A percentile compares a stretch with the other conserved stretches of the same genome.
phyloP scores from a whole-genome alignment of 2,113 vertebrate genomes.

The Anoplopoma fimbria region DNA sequence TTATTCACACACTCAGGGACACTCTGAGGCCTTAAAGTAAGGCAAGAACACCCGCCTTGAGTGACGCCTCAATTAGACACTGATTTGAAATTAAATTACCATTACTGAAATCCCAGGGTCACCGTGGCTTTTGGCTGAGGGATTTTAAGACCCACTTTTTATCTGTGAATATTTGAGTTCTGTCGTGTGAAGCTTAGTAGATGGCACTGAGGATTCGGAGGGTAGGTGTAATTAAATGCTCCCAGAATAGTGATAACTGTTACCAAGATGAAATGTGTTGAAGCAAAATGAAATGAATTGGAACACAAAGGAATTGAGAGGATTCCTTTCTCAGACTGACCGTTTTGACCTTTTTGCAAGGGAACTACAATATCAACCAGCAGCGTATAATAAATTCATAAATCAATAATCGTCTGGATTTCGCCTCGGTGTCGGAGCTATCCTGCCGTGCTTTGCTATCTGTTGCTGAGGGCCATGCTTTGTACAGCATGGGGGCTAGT shows the following conservation, averaged over 20 bases:
- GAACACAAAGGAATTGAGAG: not conserved
- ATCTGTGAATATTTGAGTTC: constrained; percentile 48
- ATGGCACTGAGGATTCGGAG: constrained; percentile 2
- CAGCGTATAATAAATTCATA: constrained; percentile 11
- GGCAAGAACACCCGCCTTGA: constrained; percentile 27
- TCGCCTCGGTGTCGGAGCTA: not conserved
- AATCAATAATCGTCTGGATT: constrained; percentile 46
- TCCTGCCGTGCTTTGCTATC: constrained; percentile 32
- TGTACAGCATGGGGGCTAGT: constrained; percentile 10
- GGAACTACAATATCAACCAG: not conserved
- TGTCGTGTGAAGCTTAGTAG: constrained; percentile 43
- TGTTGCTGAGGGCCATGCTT: constrained; percentile 47
- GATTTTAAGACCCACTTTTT: constrained; percentile 70
- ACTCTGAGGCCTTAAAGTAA: constrained; percentile 51
- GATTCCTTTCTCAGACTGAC: constrained; percentile 4
- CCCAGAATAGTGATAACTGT: constrained; percentile 37
- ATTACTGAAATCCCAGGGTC: constrained; percentile 61
- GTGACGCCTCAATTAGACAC: constrained; percentile 62
- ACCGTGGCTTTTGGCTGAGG: constrained; percentile 23
- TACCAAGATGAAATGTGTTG: constrained; percentile 1
- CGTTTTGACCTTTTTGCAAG: not conserved
- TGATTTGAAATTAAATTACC: constrained; percentile 71
- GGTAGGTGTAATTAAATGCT: constrained; percentile 65
- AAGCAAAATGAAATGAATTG: constrained; percentile 25
- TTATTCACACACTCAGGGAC: constrained; percentile 71